phyloP scores from a whole-genome alignment of 92 coral and sea anemone species.

The Desmophyllum pertusum region DNA sequence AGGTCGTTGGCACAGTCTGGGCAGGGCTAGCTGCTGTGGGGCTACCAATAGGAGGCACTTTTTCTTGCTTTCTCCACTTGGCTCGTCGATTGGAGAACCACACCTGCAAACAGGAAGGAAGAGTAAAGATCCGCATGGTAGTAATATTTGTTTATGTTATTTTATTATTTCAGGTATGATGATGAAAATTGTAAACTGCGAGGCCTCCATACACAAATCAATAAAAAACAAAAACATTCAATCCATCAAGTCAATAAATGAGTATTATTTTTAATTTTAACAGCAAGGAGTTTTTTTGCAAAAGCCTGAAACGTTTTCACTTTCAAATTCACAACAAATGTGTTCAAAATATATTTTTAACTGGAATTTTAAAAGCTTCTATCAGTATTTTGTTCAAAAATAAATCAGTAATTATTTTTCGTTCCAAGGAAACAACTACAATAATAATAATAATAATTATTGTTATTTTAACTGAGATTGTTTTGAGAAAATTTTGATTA shows the following conservation, averaged over 20 bases:
- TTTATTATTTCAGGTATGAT: not conserved
- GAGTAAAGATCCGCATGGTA: not conserved
- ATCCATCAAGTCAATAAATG: not conserved
- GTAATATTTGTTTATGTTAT: not conserved
- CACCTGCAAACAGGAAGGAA: constrained; percentile 59
- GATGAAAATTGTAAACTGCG: too few relatives aligned
- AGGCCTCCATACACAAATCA: not conserved
- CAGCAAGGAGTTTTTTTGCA: not conserved
- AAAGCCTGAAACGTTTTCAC: not conserved
- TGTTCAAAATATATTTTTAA: too few relatives aligned
- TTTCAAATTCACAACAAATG: not conserved
- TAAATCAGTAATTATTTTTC: not conserved
- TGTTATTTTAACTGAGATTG: not conserved
- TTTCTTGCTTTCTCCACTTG: constrained; percentile 88
- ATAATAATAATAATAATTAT: too few relatives aligned
- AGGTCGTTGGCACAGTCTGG: constrained; percentile 78
- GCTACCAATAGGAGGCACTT: constrained; percentile 55
- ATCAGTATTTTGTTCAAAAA: not conserved
- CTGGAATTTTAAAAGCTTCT: not conserved
- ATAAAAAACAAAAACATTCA: not conserved
- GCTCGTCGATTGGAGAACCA: constrained; percentile 98
- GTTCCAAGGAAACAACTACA: not conserved
- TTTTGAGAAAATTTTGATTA: not conserved
- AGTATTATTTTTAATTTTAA: not conserved
- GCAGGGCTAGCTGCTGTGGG: constrained; percentile 71